Evolutionary conservation across 1,140 invertebrate genomes (phyloP).

Genomic region (Antheraea mylitta): DNA sequence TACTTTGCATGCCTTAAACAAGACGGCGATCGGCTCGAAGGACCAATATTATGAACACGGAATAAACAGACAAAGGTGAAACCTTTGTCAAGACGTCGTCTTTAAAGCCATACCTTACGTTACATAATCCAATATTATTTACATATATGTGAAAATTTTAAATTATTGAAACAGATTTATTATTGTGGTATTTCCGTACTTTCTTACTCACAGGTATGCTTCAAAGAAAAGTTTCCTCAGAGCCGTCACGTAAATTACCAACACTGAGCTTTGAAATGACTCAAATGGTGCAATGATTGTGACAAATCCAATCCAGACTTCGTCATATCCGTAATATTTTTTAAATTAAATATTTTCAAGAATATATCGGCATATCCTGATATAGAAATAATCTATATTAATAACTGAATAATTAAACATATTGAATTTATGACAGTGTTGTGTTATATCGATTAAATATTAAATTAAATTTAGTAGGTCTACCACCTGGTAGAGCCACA

Average conservation of each 20-base stretch:
- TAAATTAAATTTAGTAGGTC: too few relatives aligned
- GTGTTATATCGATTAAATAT: too few relatives aligned
- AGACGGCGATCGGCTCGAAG: conserved; percentile 33
- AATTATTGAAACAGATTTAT: conserved; percentile 19
- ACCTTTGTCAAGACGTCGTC: conserved; percentile 10
- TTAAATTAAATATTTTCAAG: too few relatives aligned
- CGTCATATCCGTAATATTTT: too few relatives aligned
- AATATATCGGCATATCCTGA: too few relatives aligned
- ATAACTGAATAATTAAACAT: too few relatives aligned
- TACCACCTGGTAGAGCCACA: too few relatives aligned
- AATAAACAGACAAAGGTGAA: conserved; percentile 29
- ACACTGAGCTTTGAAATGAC: conserved; percentile 41
- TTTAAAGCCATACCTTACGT: conserved; percentile 12
- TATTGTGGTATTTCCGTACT: conserved; percentile 25
- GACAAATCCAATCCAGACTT: background rate
- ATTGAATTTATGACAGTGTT: too few relatives aligned
- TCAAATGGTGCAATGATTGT: conserved; percentile 39
- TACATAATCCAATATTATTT: background rate
- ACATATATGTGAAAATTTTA: background rate
- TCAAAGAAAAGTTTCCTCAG: conserved; percentile 58
- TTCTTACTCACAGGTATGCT: conserved; percentile 35
- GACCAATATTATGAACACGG: conserved; percentile 34
- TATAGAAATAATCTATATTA: too few relatives aligned
- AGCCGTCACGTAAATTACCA: conserved; percentile 65
- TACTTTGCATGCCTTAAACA: conserved; percentile 50